Conservation (phyloP, 2,888 invertebrate species). For the Lepidonotus clava region DNA sequence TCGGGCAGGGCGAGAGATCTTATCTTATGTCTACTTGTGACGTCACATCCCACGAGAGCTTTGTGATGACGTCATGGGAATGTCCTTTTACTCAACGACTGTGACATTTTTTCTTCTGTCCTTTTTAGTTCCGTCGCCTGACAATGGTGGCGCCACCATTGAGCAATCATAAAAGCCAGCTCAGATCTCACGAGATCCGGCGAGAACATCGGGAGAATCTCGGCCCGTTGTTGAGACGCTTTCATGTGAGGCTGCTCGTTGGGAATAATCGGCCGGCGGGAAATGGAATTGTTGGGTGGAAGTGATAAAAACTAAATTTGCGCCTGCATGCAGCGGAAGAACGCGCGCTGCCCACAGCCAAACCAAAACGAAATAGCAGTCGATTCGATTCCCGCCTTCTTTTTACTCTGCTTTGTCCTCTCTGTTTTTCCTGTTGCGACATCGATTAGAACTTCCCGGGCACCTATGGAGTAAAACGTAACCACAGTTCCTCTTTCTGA, state of each 20-base stretch:
- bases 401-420: background rate
- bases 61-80: no score
- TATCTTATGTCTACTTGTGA: no score
- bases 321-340: background rate
- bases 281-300: slow-evolving; percentile 8
- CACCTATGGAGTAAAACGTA: background rate
- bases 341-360: background rate
- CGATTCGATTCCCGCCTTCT: background rate
- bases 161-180: background rate
- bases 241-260: background rate
- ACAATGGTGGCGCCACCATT: no score
- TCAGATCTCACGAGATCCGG: slow-evolving; percentile 11
- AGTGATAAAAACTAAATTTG: background rate
- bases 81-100: background rate
- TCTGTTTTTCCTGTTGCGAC: background rate
- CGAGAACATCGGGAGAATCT: no score
- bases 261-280: slow-evolving; percentile 19
- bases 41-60: background rate
- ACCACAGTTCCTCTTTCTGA: background rate
- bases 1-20: no score
- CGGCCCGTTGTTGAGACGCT: slow-evolving; percentile 1
- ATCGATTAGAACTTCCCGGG: background rate
- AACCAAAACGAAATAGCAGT: background rate
- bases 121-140: background rate
- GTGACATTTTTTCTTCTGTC: background rate